These are phyloP conservation scores for Tringa solitaria DNA, from an alignment of 2,113 vertebrate genomes.

Conservation along the genomic window DNA sequence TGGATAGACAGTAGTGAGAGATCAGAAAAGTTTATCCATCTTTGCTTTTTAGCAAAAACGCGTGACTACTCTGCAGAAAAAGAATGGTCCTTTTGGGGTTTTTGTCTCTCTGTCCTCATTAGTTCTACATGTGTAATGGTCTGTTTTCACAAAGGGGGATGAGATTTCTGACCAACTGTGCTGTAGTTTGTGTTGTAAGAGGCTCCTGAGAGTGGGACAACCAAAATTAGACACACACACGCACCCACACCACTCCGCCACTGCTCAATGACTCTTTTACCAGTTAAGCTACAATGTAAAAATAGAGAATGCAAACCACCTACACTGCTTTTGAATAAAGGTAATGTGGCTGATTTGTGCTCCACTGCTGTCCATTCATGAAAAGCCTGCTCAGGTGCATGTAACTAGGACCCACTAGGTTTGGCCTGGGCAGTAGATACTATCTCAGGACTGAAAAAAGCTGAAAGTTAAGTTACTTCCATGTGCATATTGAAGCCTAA, in stretches of 20 bases:
- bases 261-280: background rate
- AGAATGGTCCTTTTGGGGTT: background rate
- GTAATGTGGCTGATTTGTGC: fast-evolving
- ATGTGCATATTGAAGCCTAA: background rate
- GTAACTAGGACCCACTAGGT: background rate
- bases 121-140: background rate
- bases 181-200: background rate
- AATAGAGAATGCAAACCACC: background rate
- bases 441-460: background rate
- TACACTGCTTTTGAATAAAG: background rate
- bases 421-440: background rate
- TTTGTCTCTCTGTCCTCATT: background rate
- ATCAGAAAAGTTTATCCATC: background rate
- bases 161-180: background rate
- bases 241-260: background rate
- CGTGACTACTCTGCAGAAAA: fast-evolving
- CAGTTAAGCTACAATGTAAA: background rate
- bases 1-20: background rate
- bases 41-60: background rate
- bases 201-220: background rate
- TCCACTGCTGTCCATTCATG: fast-evolving
- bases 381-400: background rate
- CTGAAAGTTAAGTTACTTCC: background rate
- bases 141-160: background rate
- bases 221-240: background rate